Percentiles rank a stretch among this genome's conserved stretches.
phyloP scores from a whole-genome alignment of 2,113 vertebrate genomes.

The Cyphotilapia sp. region DNA sequence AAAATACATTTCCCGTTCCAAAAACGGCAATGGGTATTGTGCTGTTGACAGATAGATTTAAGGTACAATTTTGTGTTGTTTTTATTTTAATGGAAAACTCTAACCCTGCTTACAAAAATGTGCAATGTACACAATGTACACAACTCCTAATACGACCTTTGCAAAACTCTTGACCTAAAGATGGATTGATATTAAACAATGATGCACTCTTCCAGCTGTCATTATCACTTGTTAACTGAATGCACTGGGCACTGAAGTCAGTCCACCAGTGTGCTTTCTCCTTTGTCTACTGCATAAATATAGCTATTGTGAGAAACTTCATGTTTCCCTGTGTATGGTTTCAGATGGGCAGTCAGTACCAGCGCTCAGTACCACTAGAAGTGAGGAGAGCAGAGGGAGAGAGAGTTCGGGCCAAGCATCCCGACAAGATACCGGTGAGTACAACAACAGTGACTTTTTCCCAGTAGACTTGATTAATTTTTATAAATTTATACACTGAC shows the following conservation, averaged over 20 bases:
- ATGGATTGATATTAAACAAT: not conserved
- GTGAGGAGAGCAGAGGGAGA: slow-evolving; percentile 76
- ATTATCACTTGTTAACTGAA: not conserved
- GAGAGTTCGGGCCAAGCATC: slow-evolving; percentile 74
- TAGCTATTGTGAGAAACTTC: slow-evolving; percentile 17
- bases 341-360: slow-evolving; percentile 75
- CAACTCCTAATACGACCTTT: not conserved
- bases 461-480: not conserved
- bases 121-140: not conserved
- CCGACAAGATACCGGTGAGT: slow-evolving; percentile 78
- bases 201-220: not conserved
- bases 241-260: slow-evolving; percentile 1
- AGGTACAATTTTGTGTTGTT: not conserved
- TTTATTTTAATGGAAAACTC: not conserved
- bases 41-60: not conserved
- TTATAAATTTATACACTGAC: not conserved
- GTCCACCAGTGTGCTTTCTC: slow-evolving; percentile 8
- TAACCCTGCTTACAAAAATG: not conserved
- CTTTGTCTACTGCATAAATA: slow-evolving; percentile 22
- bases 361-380: slow-evolving; percentile 71
- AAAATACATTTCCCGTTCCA: not conserved
- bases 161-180: not conserved
- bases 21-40: not conserved
- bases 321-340: slow-evolving; percentile 3
- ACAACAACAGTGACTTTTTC: not conserved